Conservation (phyloP, 2,888 invertebrate genomes). For the Mythimna vitellina region DNA sequence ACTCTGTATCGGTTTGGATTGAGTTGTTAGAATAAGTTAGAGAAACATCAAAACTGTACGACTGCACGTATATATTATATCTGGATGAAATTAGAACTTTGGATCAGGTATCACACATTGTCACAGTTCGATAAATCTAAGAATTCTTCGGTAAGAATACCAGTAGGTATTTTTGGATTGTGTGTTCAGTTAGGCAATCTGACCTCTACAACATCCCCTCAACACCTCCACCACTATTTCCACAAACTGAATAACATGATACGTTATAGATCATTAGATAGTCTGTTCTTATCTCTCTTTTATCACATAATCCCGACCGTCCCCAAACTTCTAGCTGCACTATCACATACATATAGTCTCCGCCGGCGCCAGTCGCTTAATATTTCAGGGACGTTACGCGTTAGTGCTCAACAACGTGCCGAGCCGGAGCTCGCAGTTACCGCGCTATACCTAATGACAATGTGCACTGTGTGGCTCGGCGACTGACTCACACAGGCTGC, state of each 20-base stretch:
- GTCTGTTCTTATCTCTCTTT: background rate
- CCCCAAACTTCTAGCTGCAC: background rate
- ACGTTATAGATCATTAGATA: too few relatives aligned
- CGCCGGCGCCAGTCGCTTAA: constrained; percentile 11
- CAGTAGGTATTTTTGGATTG: too few relatives aligned
- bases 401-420: constrained; percentile 5
- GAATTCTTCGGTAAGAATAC: too few relatives aligned
- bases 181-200: too few relatives aligned
- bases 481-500: background rate
- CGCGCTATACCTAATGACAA: constrained; percentile 12
- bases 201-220: too few relatives aligned
- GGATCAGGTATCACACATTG: too few relatives aligned
- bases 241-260: too few relatives aligned
- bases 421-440: constrained; percentile 12
- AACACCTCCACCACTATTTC: background rate
- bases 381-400: constrained; percentile 19
- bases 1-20: constrained; percentile 3
- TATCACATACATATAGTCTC: background rate
- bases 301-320: background rate
- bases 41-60: background rate
- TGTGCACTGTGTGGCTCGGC: background rate
- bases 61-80: background rate
- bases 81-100: background rate
- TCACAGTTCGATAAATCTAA: background rate
- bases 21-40: constrained; percentile 18